These are phyloP conservation scores for Lasioglossum malachurum DNA, from an alignment of 2,888 invertebrate genomes.

Conservation along the genomic window DNA sequence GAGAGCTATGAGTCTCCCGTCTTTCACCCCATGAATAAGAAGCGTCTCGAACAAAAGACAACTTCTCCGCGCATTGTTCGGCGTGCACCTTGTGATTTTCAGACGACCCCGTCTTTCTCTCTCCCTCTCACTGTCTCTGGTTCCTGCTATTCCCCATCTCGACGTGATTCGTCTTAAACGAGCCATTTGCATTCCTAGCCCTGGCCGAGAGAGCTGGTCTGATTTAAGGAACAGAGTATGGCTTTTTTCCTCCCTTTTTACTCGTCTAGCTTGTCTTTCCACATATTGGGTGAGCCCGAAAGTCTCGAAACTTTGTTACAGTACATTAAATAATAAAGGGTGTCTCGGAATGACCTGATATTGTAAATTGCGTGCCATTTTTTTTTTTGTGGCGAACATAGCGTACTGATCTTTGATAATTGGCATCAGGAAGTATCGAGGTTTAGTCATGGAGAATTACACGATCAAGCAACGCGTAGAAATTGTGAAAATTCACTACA, in stretches of 20 bases:
- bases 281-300: neutral
- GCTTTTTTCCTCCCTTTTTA: neutral
- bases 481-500: no score
- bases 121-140: neutral
- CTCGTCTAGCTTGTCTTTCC: neutral
- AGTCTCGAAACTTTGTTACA: neutral
- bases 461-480: no score
- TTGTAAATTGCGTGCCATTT: no score
- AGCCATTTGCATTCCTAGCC: slow-evolving; percentile 66
- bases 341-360: no score
- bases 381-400: no score
- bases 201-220: slow-evolving; percentile 14
- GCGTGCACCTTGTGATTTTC: slow-evolving; percentile 58
- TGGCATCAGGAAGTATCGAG: no score
- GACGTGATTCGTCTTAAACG: slow-evolving; percentile 67
- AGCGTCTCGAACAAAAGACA: slow-evolving; percentile 57
- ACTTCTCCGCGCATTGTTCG: slow-evolving; percentile 40
- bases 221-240: slow-evolving; percentile 53
- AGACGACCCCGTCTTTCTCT: slow-evolving; percentile 21
- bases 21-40: slow-evolving; percentile 50
- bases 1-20: neutral
- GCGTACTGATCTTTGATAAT: no score
- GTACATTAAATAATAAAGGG: no score
- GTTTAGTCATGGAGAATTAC: no score
- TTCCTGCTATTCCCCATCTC: slow-evolving; percentile 31